A percentile compares a stretch with the other conserved stretches of the same genome.
phyloP scores from a whole-genome alignment of 2,113 vertebrate species.

The Podiceps cristatus region DNA sequence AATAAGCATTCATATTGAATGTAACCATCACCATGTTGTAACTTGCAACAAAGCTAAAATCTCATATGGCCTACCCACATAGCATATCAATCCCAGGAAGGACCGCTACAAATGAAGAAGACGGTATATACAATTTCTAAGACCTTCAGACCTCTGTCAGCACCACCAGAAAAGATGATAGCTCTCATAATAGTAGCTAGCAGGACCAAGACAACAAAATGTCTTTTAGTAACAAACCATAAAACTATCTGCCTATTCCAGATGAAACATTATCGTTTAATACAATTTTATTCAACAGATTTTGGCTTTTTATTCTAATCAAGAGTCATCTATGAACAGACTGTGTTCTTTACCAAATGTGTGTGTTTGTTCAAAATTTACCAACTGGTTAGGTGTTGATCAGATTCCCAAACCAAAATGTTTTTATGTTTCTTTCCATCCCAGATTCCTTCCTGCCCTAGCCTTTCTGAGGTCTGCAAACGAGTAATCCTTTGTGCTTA shows the following conservation, averaged over 20 bases:
- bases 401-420: conserved; percentile 21
- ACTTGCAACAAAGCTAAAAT: background rate
- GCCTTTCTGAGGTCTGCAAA: background rate
- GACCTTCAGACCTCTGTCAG: background rate
- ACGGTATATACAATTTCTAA: background rate
- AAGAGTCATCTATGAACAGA: conserved; percentile 36
- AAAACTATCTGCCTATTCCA: background rate
- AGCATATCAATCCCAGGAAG: background rate
- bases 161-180: background rate
- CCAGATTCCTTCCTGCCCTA: background rate
- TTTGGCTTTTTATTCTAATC: conserved; percentile 1
- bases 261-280: background rate
- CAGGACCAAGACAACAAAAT: background rate
- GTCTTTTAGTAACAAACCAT: background rate
- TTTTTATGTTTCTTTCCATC: background rate
- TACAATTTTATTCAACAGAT: conserved; percentile 21
- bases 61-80: background rate
- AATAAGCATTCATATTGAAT: background rate
- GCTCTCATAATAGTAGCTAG: background rate
- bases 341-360: conserved; percentile 20
- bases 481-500: background rate
- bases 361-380: conserved; percentile 48
- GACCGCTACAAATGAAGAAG: background rate
- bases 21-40: background rate
- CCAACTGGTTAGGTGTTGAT: conserved; percentile 35